phyloP scores from a whole-genome alignment of 2,113 vertebrate genomes.

The Scomber japonicus region DNA sequence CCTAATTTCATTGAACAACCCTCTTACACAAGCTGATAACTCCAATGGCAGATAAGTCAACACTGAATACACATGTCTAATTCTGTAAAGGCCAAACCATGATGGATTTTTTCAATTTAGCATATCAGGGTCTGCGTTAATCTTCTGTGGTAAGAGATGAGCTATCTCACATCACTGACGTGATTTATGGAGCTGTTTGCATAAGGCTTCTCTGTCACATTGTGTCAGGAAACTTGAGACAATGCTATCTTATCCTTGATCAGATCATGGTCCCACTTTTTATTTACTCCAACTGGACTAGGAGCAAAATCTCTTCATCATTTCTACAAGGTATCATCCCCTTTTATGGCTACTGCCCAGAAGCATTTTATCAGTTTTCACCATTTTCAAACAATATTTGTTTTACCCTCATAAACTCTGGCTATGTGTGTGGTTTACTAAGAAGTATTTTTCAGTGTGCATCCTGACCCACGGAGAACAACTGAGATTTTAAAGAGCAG shows the following conservation, averaged over 20 bases:
- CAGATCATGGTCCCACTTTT: background rate
- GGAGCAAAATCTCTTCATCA: constrained; percentile 27
- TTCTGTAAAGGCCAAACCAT: constrained; percentile 68
- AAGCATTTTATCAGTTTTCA: constrained; percentile 28
- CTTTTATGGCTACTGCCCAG: background rate
- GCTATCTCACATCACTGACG: constrained; percentile 29
- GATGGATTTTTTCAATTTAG: constrained; percentile 46
- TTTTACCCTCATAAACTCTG: constrained; percentile 25
- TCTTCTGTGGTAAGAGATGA: constrained; percentile 50
- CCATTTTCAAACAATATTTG: constrained; percentile 26
- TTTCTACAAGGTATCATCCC: constrained; percentile 1
- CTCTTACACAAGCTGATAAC: constrained; percentile 34
- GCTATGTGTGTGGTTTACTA: constrained; percentile 10
- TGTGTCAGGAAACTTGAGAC: constrained; percentile 15
- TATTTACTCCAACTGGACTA: constrained; percentile 8
- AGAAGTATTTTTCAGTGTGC: background rate
- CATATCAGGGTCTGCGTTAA: constrained; percentile 35
- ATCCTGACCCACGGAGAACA: constrained; percentile 11
- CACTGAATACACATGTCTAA: constrained; percentile 54
- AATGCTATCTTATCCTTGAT: constrained; percentile 14
- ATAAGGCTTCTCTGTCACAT: constrained; percentile 31
- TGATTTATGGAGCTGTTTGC: constrained; percentile 54
- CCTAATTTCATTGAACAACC: constrained; percentile 46
- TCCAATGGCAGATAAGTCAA: constrained; percentile 60
- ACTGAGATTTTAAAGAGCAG: background rate